A percentile compares a stretch with the other conserved stretches of the same genome.
Conservation (phyloP, 2,888 invertebrate species). For the Nomada lathburiana region DNA sequence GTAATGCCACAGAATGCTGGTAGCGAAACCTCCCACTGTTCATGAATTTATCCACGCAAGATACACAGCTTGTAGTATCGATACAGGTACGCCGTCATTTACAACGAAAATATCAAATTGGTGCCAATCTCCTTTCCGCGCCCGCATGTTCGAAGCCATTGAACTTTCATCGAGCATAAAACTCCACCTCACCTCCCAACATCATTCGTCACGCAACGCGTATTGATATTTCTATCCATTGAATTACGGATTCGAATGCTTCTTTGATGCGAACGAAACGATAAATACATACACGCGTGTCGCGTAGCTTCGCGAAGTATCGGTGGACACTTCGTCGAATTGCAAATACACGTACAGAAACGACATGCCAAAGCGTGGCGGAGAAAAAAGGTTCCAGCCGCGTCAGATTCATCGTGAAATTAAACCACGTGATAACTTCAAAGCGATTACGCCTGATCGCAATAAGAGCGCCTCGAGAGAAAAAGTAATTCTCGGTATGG, state of each 20-base stretch:
- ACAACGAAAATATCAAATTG: neutral
- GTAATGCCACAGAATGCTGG: neutral
- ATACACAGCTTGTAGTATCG: neutral
- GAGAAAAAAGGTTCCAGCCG: neutral
- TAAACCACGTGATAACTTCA: slow-evolving; percentile 18
- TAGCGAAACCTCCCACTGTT: neutral
- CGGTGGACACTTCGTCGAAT: neutral
- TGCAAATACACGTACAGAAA: neutral
- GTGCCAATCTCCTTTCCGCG: neutral
- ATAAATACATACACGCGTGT: neutral
- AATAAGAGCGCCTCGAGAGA: slow-evolving; percentile 7
- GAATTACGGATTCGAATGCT: too few relatives aligned
- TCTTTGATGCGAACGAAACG: neutral
- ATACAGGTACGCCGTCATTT: neutral
- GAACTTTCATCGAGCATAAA: slow-evolving; percentile 7
- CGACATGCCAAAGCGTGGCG: neutral
- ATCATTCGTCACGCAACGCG: neutral
- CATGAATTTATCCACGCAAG: neutral
- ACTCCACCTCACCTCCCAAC: neutral
- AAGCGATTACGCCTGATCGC: neutral
- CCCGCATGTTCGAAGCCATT: slow-evolving; percentile 15
- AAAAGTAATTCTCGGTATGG: slow-evolving; percentile 23
- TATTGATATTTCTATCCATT: neutral
- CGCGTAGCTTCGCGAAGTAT: neutral
- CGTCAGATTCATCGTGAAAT: slow-evolving; percentile 31